Base-by-base conservation (phyloP, 1,140 invertebrate species). In the Plutomurus gul region DNA sequence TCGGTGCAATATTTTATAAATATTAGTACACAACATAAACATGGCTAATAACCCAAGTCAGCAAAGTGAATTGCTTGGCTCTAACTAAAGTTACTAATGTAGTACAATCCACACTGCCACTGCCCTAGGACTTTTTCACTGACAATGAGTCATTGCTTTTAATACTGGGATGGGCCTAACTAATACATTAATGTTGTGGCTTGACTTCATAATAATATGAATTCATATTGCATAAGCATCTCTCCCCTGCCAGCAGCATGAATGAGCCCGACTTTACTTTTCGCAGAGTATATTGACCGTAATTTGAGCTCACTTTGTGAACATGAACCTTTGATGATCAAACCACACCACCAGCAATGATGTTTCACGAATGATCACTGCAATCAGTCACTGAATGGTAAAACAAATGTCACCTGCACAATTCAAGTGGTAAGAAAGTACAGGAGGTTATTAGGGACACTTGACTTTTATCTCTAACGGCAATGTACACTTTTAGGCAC, bases 101-200 rank as follows among this genome's bases (percentile, higher is more conserved):
- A 43, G 13, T 60, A n/a, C 8, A 60, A 1, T 65, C 27, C 56
- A 27, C 39, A 3, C 11, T 36, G 30, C 56, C 27, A 65, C 56
- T 65, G 56, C 56, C 56, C 27, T 36, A 36, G 30, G 56, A 33
- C 56, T 65, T 65, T 43, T 65, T 65, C 27, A 65, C 56, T 65
- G 56, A 65, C 56, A 65, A 65, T 65, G 56, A 65, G 16, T 65
- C 56, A 65, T 65, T 30, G 56, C 56, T 65, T 65, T 65, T 65
- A 65, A 65, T 65, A 65, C 56, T 65, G 56, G 56, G 56, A 65
- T 65, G 56, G 56, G 56, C 56, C 36, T 65, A 33, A 65, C 56
- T 27, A 65, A 65, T 65, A 65, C 27, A 33, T 65, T 65, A 65
- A 16, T 65, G 56, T 65, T 65, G 27, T 65, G 56, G 25, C 56